Evolutionary conservation across 2,888 invertebrate species (phyloP).

Genomic region (Nasonia oneida): DNA sequence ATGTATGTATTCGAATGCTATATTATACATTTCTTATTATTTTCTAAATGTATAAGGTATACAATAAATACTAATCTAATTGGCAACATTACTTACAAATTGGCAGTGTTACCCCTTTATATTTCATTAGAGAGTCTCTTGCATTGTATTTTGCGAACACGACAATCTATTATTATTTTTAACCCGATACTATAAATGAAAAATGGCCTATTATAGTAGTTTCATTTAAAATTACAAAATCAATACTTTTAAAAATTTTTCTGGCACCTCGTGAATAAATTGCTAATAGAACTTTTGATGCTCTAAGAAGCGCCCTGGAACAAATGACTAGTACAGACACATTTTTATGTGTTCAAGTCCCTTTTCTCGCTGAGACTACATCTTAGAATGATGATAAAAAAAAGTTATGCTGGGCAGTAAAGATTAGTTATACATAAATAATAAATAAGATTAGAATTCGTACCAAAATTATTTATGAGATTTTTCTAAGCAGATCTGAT

Average conservation of each 20-base stretch:
- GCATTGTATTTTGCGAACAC: conserved; percentile 40
- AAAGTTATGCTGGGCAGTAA: conserved; percentile 44
- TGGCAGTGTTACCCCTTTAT: conserved; percentile 59
- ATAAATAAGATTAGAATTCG: conserved; percentile 46
- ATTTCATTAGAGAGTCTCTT: conserved; percentile 58
- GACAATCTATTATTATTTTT: conserved; percentile 42
- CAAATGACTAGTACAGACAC: conserved; percentile 65
- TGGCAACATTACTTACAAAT: conserved; percentile 56
- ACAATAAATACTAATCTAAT: conserved; percentile 59
- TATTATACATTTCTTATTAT: conserved; percentile 55
- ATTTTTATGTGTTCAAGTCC: conserved; percentile 57
- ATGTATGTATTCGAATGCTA: conserved; percentile 41
- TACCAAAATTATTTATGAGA: conserved; percentile 29
- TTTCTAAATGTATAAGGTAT: conserved; percentile 52
- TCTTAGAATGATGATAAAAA: conserved; percentile 50
- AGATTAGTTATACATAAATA: conserved; percentile 32
- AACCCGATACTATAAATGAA: conserved; percentile 38
- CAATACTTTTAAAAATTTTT: conserved; percentile 56
- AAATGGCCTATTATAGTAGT: conserved; percentile 41
- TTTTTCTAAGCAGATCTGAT: conserved; percentile 38
- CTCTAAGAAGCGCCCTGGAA: conserved; percentile 60
- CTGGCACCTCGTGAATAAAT: conserved; percentile 48
- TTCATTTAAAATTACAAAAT: conserved; percentile 50
- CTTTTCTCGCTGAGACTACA: conserved; percentile 49
- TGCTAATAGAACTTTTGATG: conserved; percentile 51